A percentile compares a stretch with the other conserved stretches of the same genome.
Evolutionary conservation across 2,113 vertebrate species (phyloP).

Genomic region (Menidia beryllina): DNA sequence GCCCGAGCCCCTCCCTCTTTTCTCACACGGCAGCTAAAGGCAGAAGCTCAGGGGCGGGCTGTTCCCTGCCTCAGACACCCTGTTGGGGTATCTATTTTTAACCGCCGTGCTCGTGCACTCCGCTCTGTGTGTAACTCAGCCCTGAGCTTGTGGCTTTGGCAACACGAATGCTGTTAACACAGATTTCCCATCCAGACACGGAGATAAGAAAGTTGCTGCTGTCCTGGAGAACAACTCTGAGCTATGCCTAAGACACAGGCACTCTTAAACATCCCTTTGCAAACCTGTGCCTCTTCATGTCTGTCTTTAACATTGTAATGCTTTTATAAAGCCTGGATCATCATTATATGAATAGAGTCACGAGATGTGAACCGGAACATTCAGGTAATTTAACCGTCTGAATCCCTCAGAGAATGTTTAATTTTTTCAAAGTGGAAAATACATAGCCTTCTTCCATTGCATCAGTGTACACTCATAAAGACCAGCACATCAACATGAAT

Average conservation of each 20-base stretch:
- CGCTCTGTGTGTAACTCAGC: slow-evolving; percentile 40
- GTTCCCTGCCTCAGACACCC: slow-evolving; percentile 22
- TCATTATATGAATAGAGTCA: not conserved
- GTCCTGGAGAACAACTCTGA: slow-evolving; percentile 40
- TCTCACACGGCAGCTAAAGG: slow-evolving; percentile 38
- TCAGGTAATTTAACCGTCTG: not conserved
- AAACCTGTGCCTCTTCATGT: not conserved
- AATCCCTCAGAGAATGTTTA: no score
- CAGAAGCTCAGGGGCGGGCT: slow-evolving; percentile 31
- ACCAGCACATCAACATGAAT: not conserved
- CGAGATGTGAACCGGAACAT: not conserved
- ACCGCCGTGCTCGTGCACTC: slow-evolving; percentile 14
- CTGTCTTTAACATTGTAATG: not conserved
- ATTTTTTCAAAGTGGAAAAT: no score
- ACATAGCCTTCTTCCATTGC: not conserved
- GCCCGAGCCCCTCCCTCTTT: slow-evolving; percentile 17
- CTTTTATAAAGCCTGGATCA: not conserved
- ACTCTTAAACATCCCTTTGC: slow-evolving; percentile 3
- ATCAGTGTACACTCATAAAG: not conserved
- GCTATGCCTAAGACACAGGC: slow-evolving; percentile 17
- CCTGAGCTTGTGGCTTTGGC: slow-evolving; percentile 47
- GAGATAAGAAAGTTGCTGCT: slow-evolving; percentile 55
- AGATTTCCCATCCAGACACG: slow-evolving; percentile 37
- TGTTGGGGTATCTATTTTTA: slow-evolving; percentile 55
- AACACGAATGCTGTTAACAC: slow-evolving; percentile 50